phyloP scores from a whole-genome alignment of 2,113 vertebrate genomes.

The Campylorhamphus procurvoides region DNA sequence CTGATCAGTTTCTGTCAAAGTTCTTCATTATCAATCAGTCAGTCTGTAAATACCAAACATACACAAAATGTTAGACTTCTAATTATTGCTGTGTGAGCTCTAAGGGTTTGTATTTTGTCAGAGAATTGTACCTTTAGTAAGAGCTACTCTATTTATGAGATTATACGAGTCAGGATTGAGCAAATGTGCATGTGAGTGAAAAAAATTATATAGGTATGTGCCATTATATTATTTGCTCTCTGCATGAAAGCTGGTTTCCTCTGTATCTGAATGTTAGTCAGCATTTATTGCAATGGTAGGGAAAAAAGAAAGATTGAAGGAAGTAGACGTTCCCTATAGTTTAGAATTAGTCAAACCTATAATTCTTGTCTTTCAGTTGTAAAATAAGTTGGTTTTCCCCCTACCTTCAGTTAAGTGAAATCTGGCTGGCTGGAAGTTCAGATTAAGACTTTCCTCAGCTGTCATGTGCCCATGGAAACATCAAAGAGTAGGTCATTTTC shows the following conservation, averaged over 20 bases:
- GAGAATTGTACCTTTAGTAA: neutral
- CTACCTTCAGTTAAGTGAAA: neutral
- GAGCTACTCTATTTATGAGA: neutral
- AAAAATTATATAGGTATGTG: fast-evolving
- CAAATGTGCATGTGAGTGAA: neutral
- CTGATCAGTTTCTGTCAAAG: neutral
- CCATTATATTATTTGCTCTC: neutral
- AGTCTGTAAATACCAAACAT: neutral
- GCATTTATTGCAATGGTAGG: neutral
- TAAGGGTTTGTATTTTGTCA: neutral
- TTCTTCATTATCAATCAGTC: neutral
- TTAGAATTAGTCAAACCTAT: neutral
- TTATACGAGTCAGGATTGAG: neutral
- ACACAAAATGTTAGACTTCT: neutral
- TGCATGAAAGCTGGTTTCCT: neutral
- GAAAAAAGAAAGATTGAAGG: neutral
- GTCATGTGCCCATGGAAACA: neutral
- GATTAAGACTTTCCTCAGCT: neutral
- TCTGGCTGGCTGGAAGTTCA: neutral
- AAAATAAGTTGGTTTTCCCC: neutral
- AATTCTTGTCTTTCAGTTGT: neutral
- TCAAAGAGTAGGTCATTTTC: neutral
- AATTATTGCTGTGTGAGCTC: neutral
- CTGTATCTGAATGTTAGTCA: neutral
- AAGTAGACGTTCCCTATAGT: neutral